These are phyloP conservation scores for Neosilurus mollespiculum DNA, from an alignment of 2,797 vertebrate genomes.

Conservation along the genomic window DNA sequence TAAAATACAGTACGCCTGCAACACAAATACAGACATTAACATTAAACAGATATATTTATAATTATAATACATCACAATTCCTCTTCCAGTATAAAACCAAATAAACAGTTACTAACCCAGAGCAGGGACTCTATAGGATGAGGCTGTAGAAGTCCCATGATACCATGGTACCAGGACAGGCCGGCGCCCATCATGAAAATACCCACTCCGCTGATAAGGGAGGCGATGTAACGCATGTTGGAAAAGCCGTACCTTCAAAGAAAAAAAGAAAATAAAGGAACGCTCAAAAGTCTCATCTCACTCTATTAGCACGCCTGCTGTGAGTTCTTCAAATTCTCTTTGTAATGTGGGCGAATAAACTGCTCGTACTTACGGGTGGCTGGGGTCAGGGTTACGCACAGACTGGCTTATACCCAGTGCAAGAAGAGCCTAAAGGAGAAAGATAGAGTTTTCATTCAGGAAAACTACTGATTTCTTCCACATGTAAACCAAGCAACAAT, in stretches of 20 bases:
- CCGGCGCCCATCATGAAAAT: constrained; percentile 99
- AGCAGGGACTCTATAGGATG: constrained; percentile 91
- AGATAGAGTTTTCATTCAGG: no score
- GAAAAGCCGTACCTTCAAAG: constrained; percentile 90
- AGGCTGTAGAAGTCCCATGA: constrained; percentile 93
- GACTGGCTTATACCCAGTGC: constrained; percentile 97
- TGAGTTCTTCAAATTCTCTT: background rate
- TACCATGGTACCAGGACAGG: constrained; percentile 97
- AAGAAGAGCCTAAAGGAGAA: constrained; percentile 77
- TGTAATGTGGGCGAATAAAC: background rate
- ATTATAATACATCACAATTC: background rate
- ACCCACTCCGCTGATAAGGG: constrained; percentile 95
- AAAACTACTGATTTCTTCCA: background rate
- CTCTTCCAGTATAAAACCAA: background rate
- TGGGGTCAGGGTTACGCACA: constrained; percentile 87
- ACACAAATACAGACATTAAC: constrained; percentile 40
- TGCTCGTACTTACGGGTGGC: constrained; percentile 85
- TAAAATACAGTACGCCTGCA: constrained; percentile 95
- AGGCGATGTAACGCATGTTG: constrained; percentile 98
- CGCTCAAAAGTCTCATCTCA: background rate
- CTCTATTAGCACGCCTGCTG: background rate
- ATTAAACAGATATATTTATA: background rate
- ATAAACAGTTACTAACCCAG: constrained; percentile 79
- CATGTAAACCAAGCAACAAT: background rate
- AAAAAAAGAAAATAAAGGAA: background rate